Percentiles rank a stretch among this genome's conserved stretches.
Conservation (phyloP, 2,113 vertebrate genomes). For the Mobula hypostoma region DNA sequence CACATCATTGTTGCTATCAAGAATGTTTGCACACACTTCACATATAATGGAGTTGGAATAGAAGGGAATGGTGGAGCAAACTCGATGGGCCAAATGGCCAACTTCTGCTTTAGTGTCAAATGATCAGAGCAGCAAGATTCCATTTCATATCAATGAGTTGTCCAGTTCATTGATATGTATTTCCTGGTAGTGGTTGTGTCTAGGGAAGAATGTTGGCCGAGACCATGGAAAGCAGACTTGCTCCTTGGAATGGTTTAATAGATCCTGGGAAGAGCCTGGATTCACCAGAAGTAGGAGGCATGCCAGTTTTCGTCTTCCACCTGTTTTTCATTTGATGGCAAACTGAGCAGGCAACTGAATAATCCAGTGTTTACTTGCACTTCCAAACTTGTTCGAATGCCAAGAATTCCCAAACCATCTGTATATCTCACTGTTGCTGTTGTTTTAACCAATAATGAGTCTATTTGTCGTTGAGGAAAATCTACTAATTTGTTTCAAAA, state of each 20-base stretch:
- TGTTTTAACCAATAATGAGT: slow-evolving; percentile 15
- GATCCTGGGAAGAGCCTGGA: not conserved
- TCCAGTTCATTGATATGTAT: not conserved
- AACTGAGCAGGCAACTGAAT: not conserved
- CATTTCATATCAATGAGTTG: not conserved
- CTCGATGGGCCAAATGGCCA: too few species aligned
- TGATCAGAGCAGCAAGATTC: not conserved
- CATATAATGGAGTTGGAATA: too few species aligned
- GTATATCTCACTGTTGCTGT: not conserved
- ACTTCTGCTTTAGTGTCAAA: too few species aligned
- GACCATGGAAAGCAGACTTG: not conserved
- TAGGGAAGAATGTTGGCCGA: not conserved
- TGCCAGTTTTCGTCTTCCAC: not conserved
- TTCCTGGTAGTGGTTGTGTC: not conserved
- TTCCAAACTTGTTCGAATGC: not conserved
- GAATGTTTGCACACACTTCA: too few species aligned
- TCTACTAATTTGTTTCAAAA: slow-evolving; percentile 19
- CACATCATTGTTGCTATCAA: too few species aligned
- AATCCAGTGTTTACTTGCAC: not conserved
- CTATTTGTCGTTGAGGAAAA: slow-evolving; percentile 25
- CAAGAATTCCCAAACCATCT: slow-evolving; percentile 15
- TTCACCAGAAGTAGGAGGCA: not conserved
- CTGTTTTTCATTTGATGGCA: not conserved
- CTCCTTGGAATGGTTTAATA: not conserved
- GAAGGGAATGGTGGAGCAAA: too few species aligned